Percentiles rank a stretch among this genome's conserved stretches.
Conservation (phyloP, 2,113 vertebrate genomes). For the Melanerpes aurifrons region DNA sequence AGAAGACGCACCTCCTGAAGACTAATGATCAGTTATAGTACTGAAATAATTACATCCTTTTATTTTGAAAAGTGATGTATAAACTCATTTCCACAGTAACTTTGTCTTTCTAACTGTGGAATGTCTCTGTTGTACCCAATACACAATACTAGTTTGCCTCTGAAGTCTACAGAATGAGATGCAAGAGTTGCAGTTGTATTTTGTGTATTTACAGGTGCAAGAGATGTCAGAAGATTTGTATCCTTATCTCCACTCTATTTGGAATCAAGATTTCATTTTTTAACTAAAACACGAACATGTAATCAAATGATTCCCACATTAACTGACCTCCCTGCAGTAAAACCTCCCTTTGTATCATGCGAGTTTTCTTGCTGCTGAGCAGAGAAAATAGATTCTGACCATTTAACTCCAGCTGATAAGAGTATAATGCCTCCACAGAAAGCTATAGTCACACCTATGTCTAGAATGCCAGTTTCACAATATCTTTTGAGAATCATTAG, state of each 20-base stretch:
- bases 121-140: neutral
- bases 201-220: neutral
- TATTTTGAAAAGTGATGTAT: neutral
- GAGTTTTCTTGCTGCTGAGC: neutral
- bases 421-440: neutral
- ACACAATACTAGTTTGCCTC: fast-evolving
- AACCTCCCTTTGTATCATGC: neutral
- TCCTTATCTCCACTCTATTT: neutral
- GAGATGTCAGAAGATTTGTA: neutral
- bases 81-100: neutral
- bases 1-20: neutral
- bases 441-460: neutral
- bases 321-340: neutral
- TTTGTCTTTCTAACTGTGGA: neutral
- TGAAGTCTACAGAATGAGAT: neutral
- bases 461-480: neutral
- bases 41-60: neutral
- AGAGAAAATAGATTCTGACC: neutral
- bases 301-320: neutral
- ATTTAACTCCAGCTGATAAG: neutral
- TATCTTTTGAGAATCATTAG: neutral
- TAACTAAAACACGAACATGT: neutral
- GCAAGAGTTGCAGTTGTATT: neutral
- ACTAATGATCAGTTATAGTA: neutral
- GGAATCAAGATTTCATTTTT: neutral